Evolutionary conservation across 1,140 invertebrate species (phyloP).

Genomic region (Listronotus bonariensis): DNA sequence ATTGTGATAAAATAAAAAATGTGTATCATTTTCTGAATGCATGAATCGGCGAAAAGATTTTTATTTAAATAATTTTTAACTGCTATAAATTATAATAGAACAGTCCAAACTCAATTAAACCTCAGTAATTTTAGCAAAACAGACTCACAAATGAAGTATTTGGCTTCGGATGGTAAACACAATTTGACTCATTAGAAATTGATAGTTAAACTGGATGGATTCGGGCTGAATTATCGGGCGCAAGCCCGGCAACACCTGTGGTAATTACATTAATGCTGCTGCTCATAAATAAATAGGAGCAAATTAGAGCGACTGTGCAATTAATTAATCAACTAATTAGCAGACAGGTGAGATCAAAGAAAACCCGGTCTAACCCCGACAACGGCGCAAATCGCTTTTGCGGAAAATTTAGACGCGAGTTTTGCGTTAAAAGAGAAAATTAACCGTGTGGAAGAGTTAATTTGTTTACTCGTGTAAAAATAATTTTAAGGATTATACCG

Average conservation of each 20-base stretch:
- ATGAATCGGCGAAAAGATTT: too few species aligned
- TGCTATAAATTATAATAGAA: too few species aligned
- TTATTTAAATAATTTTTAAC: too few species aligned
- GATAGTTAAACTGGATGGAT: constrained; percentile 20
- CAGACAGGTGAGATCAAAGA: constrained; percentile 51
- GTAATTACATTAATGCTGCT: constrained; percentile 18
- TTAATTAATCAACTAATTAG: constrained; percentile 55
- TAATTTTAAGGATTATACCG: too few species aligned
- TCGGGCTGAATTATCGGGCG: constrained; percentile 15
- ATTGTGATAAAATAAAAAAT: too few species aligned
- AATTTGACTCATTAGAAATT: constrained; percentile 23
- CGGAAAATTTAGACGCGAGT: constrained; percentile 25
- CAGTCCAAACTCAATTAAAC: constrained; percentile 8
- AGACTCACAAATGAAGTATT: constrained; percentile 2
- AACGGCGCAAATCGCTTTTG: constrained; percentile 36
- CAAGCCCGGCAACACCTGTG: constrained; percentile 20
- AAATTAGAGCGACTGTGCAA: constrained; percentile 53
- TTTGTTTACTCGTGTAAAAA: too few species aligned
- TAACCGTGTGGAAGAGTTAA: constrained; percentile 9
- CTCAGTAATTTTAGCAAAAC: constrained; percentile 12
- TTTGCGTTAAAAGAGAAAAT: constrained; percentile 18
- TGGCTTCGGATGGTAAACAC: constrained; percentile 11
- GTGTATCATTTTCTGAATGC: too few species aligned
- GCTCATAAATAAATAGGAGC: constrained; percentile 29
- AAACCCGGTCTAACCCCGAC: constrained; percentile 40